Percentiles rank a stretch among this genome's conserved stretches.
Conservation (phyloP, 2,888 invertebrate species). For the Microchrysa polita region DNA sequence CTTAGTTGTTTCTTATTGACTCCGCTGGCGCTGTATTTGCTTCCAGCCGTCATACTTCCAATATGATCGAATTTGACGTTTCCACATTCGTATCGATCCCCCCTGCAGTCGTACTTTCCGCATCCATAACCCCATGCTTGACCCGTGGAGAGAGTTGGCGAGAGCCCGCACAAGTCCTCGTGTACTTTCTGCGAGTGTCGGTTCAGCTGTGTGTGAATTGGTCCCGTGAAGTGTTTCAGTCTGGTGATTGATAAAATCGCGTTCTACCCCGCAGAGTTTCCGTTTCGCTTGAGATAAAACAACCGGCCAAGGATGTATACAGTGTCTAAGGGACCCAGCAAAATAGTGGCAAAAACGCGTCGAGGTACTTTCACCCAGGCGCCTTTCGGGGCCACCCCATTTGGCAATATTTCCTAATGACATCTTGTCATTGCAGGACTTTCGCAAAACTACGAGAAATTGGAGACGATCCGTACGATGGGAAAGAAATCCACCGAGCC, state of each 20-base stretch:
- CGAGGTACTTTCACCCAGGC: conserved; percentile 70
- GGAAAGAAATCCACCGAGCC: conserved; percentile 74
- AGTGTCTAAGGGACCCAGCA: conserved; percentile 86
- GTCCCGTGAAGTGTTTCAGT: not conserved
- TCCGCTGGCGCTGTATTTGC: not conserved
- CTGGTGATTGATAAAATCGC: not conserved
- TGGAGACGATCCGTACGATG: conserved; percentile 78
- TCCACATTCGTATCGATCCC: not conserved
- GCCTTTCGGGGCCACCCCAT: not conserved
- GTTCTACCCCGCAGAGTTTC: not conserved
- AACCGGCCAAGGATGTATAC: conserved; percentile 74
- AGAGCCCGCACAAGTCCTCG: too few species aligned
- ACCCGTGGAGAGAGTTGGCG: not conserved
- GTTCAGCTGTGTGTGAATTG: not conserved
- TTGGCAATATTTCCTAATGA: conserved; percentile 21
- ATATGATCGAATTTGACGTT: not conserved
- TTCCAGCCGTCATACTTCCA: not conserved
- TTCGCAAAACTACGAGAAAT: conserved; percentile 82
- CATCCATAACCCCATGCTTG: too few species aligned
- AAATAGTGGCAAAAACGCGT: conserved; percentile 87
- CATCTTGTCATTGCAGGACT: conserved; percentile 68
- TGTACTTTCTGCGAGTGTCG: not conserved
- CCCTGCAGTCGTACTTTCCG: not conserved
- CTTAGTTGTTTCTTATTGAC: too few species aligned
- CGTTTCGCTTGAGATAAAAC: not conserved